Base-by-base conservation (phyloP, 2,113 vertebrate species). In the Bos indicus region DNA sequence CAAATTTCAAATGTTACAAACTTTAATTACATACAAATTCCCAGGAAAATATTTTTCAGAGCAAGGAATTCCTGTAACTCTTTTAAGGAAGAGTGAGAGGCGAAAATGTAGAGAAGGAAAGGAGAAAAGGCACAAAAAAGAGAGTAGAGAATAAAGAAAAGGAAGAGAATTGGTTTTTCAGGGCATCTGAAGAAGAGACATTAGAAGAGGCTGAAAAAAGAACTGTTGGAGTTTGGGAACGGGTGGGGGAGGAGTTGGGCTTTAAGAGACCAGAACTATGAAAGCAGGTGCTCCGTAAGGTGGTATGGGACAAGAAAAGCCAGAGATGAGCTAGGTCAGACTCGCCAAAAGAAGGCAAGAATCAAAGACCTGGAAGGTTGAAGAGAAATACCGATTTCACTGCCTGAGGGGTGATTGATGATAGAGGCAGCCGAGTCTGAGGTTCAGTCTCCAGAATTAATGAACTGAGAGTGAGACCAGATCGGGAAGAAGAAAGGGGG, bases 11-110 rank as follows among this genome's bases (percentile, higher is more conserved):
- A 54, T 54, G 8, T 54, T 86, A 33, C 30, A 46, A 57, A 19
- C 46, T 60, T 91, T 52, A 62, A n/a, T 93, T 84, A 46, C 36
- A 86, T 40, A 46, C 8, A 90, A 25, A 46, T 26, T 5, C 25
- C 19, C 74, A 48, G 88, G 83, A 56, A 77, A 97, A 60, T 54
- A 28, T 43, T 93, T 94, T 97, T 90, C 52, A 77, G 90, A 93
- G 48, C 25, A 78, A 93, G n/a, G 30, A 74, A 46, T 10, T 52
- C 56, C 21, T 36, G 12, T 15, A 48, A 33, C 0, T 84, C 30
- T 96, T 86, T 8, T 46, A 52, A 71, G 81, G 52, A 71, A 87
- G 74, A 87, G 1, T 1, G 36, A 89, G 64, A 83, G 6, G 21
- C 1, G 67, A 28, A 88, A 67, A 28, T 6, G 5, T 9, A 52